Conservation (phyloP, 2,888 invertebrate species). For the Ormyrus labotus region DNA sequence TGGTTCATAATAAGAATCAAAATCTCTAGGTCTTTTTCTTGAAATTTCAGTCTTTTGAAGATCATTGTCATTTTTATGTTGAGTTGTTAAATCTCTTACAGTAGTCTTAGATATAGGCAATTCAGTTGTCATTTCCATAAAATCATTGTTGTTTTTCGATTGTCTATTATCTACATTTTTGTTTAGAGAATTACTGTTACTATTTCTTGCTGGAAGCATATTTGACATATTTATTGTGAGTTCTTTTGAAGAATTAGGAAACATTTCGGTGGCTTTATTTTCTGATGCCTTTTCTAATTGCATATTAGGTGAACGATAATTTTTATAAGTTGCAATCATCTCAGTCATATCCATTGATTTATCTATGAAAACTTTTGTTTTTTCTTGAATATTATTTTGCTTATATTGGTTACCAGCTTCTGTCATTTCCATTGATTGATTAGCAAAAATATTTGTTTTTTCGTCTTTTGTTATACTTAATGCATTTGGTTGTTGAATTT, state of each 20-base stretch:
- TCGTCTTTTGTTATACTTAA: too few relatives aligned
- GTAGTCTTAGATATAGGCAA: background rate
- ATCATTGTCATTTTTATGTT: background rate
- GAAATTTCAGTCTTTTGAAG: background rate
- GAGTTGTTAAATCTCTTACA: background rate
- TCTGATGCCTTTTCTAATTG: background rate
- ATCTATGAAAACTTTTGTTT: constrained; percentile 21
- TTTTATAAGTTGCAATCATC: constrained; percentile 14
- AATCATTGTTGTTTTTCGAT: constrained; percentile 6
- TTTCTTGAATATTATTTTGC: background rate
- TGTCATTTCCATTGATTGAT: too few relatives aligned
- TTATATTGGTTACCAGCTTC: background rate
- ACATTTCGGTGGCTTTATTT: background rate
- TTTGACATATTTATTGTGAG: background rate
- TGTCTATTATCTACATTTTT: background rate
- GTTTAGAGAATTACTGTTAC: background rate
- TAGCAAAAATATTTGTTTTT: too few relatives aligned
- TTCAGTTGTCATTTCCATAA: constrained; percentile 13
- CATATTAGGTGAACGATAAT: background rate
- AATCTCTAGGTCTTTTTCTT: background rate
- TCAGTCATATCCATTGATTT: constrained; percentile 58
- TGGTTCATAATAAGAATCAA: background rate
- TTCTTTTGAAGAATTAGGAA: constrained; percentile 10
- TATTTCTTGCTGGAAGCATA: background rate
- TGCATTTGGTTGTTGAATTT: background rate